phyloP scores from a whole-genome alignment of 2,888 invertebrate genomes.

The Sarcophaga rosellei region DNA sequence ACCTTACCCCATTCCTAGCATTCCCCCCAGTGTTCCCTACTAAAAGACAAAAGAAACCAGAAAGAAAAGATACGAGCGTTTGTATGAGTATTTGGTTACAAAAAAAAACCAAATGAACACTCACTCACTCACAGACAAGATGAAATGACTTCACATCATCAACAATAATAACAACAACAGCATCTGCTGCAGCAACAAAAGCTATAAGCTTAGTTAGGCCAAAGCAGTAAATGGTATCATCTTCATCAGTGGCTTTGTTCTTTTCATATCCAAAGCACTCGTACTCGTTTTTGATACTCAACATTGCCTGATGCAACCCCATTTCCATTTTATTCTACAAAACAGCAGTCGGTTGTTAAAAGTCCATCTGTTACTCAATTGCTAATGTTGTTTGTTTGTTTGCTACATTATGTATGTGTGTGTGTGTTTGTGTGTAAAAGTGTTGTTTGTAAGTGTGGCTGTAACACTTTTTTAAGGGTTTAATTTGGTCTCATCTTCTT shows the following conservation, averaged over 20 bases:
- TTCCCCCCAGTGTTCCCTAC: neutral
- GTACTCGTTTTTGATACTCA: neutral
- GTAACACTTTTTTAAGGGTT: constrained; percentile 60
- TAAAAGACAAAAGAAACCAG: neutral
- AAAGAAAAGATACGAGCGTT: neutral
- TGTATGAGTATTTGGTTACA: constrained; percentile 27
- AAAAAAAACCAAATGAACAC: constrained; percentile 15
- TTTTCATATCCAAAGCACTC: constrained; percentile 38
- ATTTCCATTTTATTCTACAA: constrained; percentile 34
- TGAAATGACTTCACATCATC: constrained; percentile 47
- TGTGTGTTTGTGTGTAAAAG: neutral
- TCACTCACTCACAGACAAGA: constrained; percentile 11
- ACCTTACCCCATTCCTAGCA: neutral
- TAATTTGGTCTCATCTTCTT: constrained; percentile 61
- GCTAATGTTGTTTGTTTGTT: constrained; percentile 38
- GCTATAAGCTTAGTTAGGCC: neutral
- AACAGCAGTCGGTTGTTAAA: constrained; percentile 45
- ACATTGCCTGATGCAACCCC: constrained; percentile 10
- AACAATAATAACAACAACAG: constrained; percentile 4
- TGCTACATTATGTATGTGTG: neutral
- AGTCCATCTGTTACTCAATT: constrained; percentile 59
- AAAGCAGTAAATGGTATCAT: constrained; percentile 25
- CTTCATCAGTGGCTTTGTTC: constrained; percentile 64
- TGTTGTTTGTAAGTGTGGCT: constrained; percentile 13
- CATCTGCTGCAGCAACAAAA: constrained; percentile 21